Base-by-base conservation (phyloP, 2,888 invertebrate species). In the Conus canariensis region DNA sequence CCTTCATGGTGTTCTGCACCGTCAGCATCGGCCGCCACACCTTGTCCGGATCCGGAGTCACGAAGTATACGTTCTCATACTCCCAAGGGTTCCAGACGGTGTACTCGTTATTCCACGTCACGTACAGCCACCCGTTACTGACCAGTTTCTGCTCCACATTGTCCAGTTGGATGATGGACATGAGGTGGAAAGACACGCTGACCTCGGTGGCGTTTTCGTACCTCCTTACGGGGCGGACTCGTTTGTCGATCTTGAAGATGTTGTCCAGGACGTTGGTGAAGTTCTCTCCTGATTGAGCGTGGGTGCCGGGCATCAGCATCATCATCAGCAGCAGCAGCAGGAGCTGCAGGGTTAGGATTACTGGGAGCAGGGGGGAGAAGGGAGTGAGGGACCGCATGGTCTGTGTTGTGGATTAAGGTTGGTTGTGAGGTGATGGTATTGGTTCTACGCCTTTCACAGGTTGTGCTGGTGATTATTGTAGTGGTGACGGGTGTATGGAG, bases 11-110 rank as follows among this genome's bases (percentile, higher is more conserved):
- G 89, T 89, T 89, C 70, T 30, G n/a, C 2, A 89, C 19, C 10
- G 89, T 70, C 67, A 89, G 30, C n/a, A 60, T 67, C 9, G 89
- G 89, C 1, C 89, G 85, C 89, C 89, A 89, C 56, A 89, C 83
- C 80, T 82, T 77, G 19, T 25, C 64, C 0, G 88, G 80, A 12
- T 88, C 88, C 25, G 88, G 88, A 30, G 4, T 80, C 19, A 88
- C 80, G 45, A 3, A 4, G 1, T 1, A 60, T 8, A 45, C 88
- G 25, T 59, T 25, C 14, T 45, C 88, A 19, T 60, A 88, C 19
- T 58, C 56, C 16, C 6, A 14, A 7, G 88, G 88, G 82, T 60
- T 60, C 88, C 88, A 88, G 60, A 16, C 30, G 45, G 74, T 64
- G 88, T 88, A 88, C 82, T 88, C 88, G 64, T 82, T 64, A 0